A percentile compares a stretch with the other conserved stretches of the same genome.
These are phyloP conservation scores for Falcunculus frontatus DNA, from an alignment of 2,113 vertebrate species.

Conservation along the genomic window DNA sequence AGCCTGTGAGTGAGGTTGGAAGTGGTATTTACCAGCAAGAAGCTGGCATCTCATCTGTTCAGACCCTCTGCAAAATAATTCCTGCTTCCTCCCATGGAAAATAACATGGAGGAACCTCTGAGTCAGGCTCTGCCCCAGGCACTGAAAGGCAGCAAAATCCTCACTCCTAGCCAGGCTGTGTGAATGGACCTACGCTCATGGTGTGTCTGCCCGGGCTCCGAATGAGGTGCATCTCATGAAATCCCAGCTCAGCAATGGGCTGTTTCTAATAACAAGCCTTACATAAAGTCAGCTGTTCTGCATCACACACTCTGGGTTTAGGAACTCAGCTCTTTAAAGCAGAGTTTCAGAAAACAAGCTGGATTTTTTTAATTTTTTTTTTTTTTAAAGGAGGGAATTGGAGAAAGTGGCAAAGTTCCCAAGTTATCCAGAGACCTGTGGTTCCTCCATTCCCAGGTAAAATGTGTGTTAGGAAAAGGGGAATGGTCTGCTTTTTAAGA, in stretches of 20 bases:
- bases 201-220: not conserved
- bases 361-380: not conserved
- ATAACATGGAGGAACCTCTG: constrained; percentile 35
- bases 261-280: constrained; percentile 52
- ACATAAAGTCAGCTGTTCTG: constrained; percentile 46
- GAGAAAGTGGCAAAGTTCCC: not conserved
- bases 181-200: not conserved
- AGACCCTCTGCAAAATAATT: constrained; percentile 4
- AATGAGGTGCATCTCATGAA: not conserved
- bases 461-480: not conserved
- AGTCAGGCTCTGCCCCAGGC: constrained; percentile 52
- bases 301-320: not conserved
- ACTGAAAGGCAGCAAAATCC: not conserved
- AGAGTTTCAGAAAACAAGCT: not conserved
- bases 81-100: constrained; percentile 43
- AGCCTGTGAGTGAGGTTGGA: constrained; percentile 36
- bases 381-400: not conserved
- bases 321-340: not conserved
- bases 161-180: not conserved
- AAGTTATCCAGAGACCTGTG: not conserved
- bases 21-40: constrained; percentile 43
- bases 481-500: not conserved
- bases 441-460: not conserved
- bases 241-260: not conserved
- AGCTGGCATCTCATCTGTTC: constrained; percentile 7